phyloP scores from a whole-genome alignment of 2,888 invertebrate genomes.

The Eilema sororculum region DNA sequence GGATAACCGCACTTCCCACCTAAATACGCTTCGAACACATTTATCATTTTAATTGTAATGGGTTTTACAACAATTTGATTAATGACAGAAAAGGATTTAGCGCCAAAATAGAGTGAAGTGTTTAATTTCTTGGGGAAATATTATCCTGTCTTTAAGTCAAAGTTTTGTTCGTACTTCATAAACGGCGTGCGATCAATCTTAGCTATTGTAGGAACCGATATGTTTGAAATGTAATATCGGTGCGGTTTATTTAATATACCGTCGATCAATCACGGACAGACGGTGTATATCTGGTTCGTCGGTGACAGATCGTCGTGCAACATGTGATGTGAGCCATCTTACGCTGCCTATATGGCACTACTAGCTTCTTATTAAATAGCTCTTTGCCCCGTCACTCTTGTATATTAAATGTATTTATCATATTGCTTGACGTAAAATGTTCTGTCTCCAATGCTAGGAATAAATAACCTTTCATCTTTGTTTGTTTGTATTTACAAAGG shows the following conservation, averaged over 20 bases:
- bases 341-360: conserved; percentile 32
- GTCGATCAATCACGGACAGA: conserved; percentile 79
- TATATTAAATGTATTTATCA: conserved; percentile 39
- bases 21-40: conserved; percentile 55
- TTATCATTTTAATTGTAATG: conserved; percentile 54
- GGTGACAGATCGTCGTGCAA: conserved; percentile 80
- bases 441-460: background rate
- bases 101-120: conserved; percentile 24
- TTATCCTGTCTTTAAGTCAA: conserved; percentile 16
- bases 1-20: conserved; percentile 33
- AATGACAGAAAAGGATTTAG: conserved; percentile 45
- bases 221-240: conserved; percentile 82
- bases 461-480: background rate
- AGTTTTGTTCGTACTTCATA: conserved; percentile 57
- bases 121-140: conserved; percentile 37
- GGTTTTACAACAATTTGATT: conserved; percentile 59
- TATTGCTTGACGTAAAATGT: conserved; percentile 8
- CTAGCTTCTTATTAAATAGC: conserved; percentile 45
- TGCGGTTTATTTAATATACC: conserved; percentile 83
- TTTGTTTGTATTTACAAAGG: background rate
- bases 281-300: conserved; percentile 65
- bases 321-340: conserved; percentile 64
- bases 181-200: conserved; percentile 79
- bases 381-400: conserved; percentile 34
- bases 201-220: conserved; percentile 75